Percentiles rank a stretch among this genome's conserved stretches.
Evolutionary conservation across 2,797 vertebrate genomes (phyloP).

Genomic region (Microctenopoma stevenorrisi): DNA sequence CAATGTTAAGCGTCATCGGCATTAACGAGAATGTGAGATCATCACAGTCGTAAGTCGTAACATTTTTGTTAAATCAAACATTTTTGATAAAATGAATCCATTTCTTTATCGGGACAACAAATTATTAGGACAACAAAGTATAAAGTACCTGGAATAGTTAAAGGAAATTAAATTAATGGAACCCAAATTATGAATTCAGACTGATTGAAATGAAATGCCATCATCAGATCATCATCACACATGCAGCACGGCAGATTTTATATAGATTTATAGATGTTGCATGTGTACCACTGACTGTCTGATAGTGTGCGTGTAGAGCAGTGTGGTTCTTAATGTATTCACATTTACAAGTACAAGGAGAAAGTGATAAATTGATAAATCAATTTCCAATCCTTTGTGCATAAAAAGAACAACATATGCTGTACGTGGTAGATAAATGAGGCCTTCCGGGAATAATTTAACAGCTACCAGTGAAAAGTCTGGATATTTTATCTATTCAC

Average conservation of each 20-base stretch:
- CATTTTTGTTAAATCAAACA: neutral
- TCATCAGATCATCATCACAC: neutral
- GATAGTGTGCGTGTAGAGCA: no score
- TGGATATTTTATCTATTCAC: conserved; percentile 1
- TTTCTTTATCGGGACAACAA: conserved; percentile 2
- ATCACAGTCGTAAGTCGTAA: neutral
- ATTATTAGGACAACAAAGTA: conserved; percentile 8
- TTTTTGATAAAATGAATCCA: no score
- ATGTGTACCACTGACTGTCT: neutral
- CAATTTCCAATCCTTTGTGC: neutral
- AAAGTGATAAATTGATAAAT: neutral
- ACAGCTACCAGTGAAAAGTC: neutral
- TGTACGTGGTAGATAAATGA: neutral
- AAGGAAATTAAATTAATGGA: neutral
- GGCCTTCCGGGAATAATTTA: neutral
- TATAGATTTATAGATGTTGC: no score
- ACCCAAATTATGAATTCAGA: neutral
- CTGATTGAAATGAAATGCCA: neutral
- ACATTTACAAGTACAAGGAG: neutral
- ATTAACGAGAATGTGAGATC: neutral
- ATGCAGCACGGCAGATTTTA: neutral
- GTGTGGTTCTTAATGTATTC: neutral
- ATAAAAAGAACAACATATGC: conserved; percentile 2
- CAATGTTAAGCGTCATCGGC: no score
- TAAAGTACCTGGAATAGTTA: neutral